These are phyloP conservation scores for Allophyes oxyacanthae DNA, from an alignment of 2,888 invertebrate species.

Conservation along the genomic window DNA sequence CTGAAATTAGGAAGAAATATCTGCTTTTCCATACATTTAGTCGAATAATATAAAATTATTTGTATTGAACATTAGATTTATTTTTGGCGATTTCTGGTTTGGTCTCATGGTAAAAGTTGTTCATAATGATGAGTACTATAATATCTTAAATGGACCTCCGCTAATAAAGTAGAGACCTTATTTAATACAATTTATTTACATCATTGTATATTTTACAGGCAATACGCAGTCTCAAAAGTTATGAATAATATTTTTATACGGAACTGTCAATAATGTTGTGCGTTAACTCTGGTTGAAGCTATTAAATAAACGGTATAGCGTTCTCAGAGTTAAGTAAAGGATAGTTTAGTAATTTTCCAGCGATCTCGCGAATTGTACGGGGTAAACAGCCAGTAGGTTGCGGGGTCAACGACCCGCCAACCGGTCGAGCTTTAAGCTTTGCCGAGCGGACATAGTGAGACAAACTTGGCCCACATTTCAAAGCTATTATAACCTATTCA, in stretches of 20 bases:
- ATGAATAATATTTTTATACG: conserved; percentile 4
- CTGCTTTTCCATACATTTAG: no score
- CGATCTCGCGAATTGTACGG: conserved; percentile 61
- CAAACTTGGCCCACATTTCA: conserved; percentile 86
- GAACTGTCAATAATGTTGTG: neutral
- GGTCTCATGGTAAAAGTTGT: no score
- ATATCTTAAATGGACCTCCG: no score
- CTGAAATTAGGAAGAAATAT: no score
- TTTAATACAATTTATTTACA: no score
- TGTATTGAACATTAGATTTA: no score
- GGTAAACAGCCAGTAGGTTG: conserved; percentile 83
- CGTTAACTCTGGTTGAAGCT: conserved; percentile 13
- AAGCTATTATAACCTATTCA: conserved; percentile 60
- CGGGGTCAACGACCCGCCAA: conserved; percentile 82
- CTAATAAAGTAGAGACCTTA: no score
- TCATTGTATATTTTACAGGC: conserved; percentile 2
- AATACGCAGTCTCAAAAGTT: neutral
- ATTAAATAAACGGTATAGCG: conserved; percentile 31
- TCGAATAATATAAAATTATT: no score
- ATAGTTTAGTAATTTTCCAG: conserved; percentile 56
- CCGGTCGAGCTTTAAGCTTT: conserved; percentile 86
- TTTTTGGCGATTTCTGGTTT: no score
- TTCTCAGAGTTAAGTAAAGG: conserved; percentile 48
- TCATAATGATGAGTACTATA: no score
- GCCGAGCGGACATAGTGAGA: conserved; percentile 74